A percentile compares a stretch with the other conserved stretches of the same genome.
Conservation (phyloP, 2,888 invertebrate species). For the Cheilosia scutellata region DNA sequence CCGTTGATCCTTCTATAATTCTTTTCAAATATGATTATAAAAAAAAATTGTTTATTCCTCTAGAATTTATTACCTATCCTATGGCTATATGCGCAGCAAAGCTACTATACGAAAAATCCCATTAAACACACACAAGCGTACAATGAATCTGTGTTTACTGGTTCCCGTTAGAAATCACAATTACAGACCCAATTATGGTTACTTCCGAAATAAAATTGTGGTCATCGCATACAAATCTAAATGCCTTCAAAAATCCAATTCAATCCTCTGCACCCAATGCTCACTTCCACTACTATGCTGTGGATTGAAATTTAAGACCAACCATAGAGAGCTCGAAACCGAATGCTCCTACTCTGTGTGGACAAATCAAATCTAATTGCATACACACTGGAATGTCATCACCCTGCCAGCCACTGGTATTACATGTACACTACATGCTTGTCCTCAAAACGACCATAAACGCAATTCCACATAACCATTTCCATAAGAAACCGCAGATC, state of each 20-base stretch:
- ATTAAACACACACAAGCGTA: not conserved
- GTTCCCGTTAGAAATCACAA: conserved; percentile 64
- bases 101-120: too few relatives aligned
- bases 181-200: conserved; percentile 74
- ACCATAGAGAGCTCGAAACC: conserved; percentile 37
- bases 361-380: conserved; percentile 75
- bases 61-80: too few relatives aligned
- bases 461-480: conserved; percentile 73
- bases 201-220: conserved; percentile 73
- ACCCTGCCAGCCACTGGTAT: conserved; percentile 48
- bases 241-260: conserved; percentile 70
- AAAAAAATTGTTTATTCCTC: too few relatives aligned
- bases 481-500: conserved; percentile 73
- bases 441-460: conserved; percentile 66
- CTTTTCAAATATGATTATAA: too few relatives aligned
- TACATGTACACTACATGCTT: conserved; percentile 40
- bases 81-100: too few relatives aligned
- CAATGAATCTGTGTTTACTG: not conserved
- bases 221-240: conserved; percentile 70
- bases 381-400: conserved; percentile 75
- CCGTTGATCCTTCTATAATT: too few relatives aligned
- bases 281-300: conserved; percentile 2
- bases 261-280: conserved; percentile 20
- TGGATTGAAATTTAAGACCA: conserved; percentile 71
- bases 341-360: conserved; percentile 54